These are phyloP conservation scores for Capitulum mitella DNA, from an alignment of 2,888 invertebrate genomes.

Conservation along the genomic window DNA sequence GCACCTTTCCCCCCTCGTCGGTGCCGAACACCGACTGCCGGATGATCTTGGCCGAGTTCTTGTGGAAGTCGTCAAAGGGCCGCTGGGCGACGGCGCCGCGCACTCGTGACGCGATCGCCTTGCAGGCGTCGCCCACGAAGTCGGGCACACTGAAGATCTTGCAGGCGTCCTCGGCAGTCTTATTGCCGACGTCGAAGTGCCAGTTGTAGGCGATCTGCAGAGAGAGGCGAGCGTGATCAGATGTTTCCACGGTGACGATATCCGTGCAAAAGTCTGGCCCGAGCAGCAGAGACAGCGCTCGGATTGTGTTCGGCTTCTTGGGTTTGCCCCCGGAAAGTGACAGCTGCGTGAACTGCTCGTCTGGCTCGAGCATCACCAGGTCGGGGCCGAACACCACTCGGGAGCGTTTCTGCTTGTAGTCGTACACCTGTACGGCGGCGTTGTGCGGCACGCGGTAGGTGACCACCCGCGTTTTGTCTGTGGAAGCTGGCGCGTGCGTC, in stretches of 20 bases:
- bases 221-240: slow-evolving; percentile 49
- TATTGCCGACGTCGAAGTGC: slow-evolving; percentile 45
- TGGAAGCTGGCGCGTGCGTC: background rate
- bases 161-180: slow-evolving; percentile 41
- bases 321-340: slow-evolving; percentile 48
- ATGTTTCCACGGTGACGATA: slow-evolving; percentile 48
- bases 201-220: slow-evolving; percentile 50
- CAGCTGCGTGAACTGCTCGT: slow-evolving; percentile 50
- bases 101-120: slow-evolving; percentile 48
- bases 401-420: slow-evolving; percentile 49
- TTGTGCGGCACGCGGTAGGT: slow-evolving; percentile 49
- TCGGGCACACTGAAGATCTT: slow-evolving; percentile 50
- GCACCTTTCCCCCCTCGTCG: slow-evolving; percentile 45
- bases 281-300: slow-evolving; percentile 46
- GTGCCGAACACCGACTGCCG: slow-evolving; percentile 48
- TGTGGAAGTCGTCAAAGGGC: slow-evolving; percentile 50
- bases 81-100: slow-evolving; percentile 48
- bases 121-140: slow-evolving; percentile 50
- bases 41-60: slow-evolving; percentile 49
- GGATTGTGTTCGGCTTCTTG: slow-evolving; percentile 48
- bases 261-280: slow-evolving; percentile 51
- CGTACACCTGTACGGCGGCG: slow-evolving; percentile 50
- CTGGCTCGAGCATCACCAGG: slow-evolving; percentile 49
- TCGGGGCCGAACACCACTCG: slow-evolving; percentile 50
- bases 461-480: slow-evolving; percentile 44